Conservation (phyloP, 2,888 invertebrate species). For the Malacosoma neustria region DNA sequence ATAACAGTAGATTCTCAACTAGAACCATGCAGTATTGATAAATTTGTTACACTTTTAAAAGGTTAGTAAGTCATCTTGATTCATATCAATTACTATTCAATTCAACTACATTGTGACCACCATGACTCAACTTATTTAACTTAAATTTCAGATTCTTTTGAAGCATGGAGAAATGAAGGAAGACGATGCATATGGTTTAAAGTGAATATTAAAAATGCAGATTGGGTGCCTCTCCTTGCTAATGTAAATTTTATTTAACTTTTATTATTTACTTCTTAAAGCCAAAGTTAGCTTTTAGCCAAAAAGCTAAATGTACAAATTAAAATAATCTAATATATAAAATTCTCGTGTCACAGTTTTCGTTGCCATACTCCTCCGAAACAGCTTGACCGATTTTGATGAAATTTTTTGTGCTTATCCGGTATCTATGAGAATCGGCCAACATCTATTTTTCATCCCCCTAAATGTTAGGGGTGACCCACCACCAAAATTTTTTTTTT, state of each 20-base stretch:
- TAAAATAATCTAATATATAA: no score
- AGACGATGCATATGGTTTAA: conserved; percentile 88
- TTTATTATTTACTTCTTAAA: no score
- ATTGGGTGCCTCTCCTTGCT: conserved; percentile 84
- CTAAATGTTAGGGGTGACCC: no score
- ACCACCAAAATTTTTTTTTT: no score
- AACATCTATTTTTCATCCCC: no score
- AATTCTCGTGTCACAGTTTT: no score
- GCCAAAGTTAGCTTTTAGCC: neutral
- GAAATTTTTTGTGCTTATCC: no score
- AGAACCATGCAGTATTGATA: conserved; percentile 67
- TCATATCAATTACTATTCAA: neutral
- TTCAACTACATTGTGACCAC: neutral
- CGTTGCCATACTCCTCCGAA: no score
- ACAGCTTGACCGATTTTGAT: no score
- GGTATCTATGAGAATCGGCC: no score
- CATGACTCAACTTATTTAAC: neutral
- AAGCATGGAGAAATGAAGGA: conserved; percentile 77
- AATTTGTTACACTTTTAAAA: conserved; percentile 71
- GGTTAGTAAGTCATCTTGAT: conserved; percentile 53
- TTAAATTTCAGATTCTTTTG: conserved; percentile 76
- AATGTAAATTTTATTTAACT: conserved; percentile 76
- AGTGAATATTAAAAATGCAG: conserved; percentile 79
- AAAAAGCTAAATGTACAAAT: neutral
- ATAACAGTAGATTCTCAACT: conserved; percentile 79